Evolutionary conservation across 1,140 invertebrate genomes (phyloP).

Genomic region (Polypedilum vanderplanki): DNA sequence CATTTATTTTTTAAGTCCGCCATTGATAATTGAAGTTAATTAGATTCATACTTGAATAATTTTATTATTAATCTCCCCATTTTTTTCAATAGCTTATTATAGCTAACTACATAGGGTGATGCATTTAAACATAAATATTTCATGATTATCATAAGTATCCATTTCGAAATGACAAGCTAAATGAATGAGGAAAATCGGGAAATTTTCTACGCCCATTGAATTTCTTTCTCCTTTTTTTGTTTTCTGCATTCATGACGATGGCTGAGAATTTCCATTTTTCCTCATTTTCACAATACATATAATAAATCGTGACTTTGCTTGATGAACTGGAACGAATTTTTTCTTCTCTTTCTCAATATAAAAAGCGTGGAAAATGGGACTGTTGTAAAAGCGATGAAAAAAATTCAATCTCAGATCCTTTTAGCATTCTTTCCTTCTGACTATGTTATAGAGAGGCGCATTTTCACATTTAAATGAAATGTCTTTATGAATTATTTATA

Average conservation of each 20-base stretch:
- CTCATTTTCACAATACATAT: constrained; percentile 1
- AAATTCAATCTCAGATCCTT: background rate
- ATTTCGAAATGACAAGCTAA: background rate
- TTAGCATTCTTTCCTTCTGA: background rate
- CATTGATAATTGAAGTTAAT: no score
- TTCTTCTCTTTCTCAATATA: background rate
- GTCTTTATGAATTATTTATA: constrained; percentile 15
- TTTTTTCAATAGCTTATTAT: no score
- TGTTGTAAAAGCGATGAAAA: background rate
- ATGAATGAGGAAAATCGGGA: background rate
- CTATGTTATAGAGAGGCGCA: background rate
- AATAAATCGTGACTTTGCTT: constrained; percentile 18
- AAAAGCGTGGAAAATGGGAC: background rate
- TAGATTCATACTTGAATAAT: no score
- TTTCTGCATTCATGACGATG: background rate
- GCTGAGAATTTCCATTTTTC: background rate
- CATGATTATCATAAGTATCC: background rate
- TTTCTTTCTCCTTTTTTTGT: background rate
- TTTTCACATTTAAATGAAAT: background rate
- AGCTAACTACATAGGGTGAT: no score
- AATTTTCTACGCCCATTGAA: constrained; percentile 6
- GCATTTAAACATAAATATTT: background rate
- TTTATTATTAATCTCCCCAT: no score
- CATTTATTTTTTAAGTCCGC: no score
- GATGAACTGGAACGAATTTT: constrained; percentile 11